Evolutionary conservation across 1,140 invertebrate species (phyloP), one percentile per base, ranked within the genome.

Genomic region (Lethrus apterus): DNA sequence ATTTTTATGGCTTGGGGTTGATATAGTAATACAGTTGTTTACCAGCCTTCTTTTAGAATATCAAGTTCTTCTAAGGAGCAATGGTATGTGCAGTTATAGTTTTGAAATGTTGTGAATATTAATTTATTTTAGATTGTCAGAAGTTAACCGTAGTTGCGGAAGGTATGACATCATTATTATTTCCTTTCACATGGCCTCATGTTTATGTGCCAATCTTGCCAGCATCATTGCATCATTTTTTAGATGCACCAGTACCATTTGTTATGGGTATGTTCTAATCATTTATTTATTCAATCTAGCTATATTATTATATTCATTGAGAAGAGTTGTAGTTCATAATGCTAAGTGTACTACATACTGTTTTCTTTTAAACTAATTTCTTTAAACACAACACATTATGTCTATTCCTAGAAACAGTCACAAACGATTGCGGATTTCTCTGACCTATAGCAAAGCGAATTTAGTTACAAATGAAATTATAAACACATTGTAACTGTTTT

Each of bases 161-260:
- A 70, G 88, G 89, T 56, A 81, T 99, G 34, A 89, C 83, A 19
- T 76, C 86, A 0, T 71, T 99, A 15, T 68, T 98, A 2, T 91
- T 96, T 64, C 96, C 97, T 0, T 99, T 98, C 65, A 73, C 81
- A 4, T 99, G 97, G 96, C 92, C 94, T 42, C 93, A 99, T 68
- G 94, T 98, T 0, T 99, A 99, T 70, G 96, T 98, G 17, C 97
- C 97, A 3, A 98, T 99, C 60, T 71, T 99, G 50, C 96, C 96
- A 1, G 84, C 92, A 14, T 91, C 92, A 11, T 73, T 98, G 33
- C 83, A 92, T 56, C 93, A 98, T 63, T 99, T 99, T 71, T 75
- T 99, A 9, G 96, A 99, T 73, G 96, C 97, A 8, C 97, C 97
- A 0, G 95, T 99, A 19, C 96, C 97, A 11, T 99, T 95, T 68